Evolutionary conservation across 1,140 invertebrate genomes (phyloP).

Genomic region (Carposina sasakii): DNA sequence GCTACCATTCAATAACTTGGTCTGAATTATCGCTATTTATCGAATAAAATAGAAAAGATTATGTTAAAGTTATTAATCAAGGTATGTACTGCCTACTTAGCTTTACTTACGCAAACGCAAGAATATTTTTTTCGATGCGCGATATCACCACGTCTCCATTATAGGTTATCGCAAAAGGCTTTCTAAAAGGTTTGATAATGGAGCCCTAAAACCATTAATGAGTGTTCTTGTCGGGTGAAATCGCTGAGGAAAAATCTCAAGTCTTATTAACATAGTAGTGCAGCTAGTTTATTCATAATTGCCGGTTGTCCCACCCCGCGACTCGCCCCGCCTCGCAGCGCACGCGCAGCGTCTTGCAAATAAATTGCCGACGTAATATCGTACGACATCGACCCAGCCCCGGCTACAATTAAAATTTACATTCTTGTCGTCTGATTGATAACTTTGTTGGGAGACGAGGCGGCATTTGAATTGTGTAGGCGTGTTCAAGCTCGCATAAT

Average conservation of each 20-base stretch:
- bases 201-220: constrained; percentile 63
- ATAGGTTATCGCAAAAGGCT: constrained; percentile 45
- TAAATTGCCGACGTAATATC: constrained; percentile 58
- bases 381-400: constrained; percentile 41
- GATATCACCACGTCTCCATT: constrained; percentile 7
- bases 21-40: no score
- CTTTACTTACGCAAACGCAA: constrained; percentile 11
- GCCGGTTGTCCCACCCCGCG: constrained; percentile 53
- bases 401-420: constrained; percentile 65
- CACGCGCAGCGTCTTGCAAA: constrained; percentile 30
- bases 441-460: constrained; percentile 53
- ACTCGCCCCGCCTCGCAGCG: constrained; percentile 29
- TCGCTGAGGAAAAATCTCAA: constrained; percentile 66
- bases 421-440: constrained; percentile 62
- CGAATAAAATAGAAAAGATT: no score
- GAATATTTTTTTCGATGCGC: no score
- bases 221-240: constrained; percentile 58
- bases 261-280: constrained; percentile 66
- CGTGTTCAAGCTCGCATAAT: constrained; percentile 13
- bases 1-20: no score
- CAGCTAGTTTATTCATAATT: constrained; percentile 69
- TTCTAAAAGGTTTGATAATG: constrained; percentile 52
- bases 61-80: no score
- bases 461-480: constrained; percentile 42
- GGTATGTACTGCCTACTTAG: no score